These are phyloP conservation scores for Chelonia mydas DNA, from an alignment of 2,797 vertebrate genomes.

Conservation along the genomic window DNA sequence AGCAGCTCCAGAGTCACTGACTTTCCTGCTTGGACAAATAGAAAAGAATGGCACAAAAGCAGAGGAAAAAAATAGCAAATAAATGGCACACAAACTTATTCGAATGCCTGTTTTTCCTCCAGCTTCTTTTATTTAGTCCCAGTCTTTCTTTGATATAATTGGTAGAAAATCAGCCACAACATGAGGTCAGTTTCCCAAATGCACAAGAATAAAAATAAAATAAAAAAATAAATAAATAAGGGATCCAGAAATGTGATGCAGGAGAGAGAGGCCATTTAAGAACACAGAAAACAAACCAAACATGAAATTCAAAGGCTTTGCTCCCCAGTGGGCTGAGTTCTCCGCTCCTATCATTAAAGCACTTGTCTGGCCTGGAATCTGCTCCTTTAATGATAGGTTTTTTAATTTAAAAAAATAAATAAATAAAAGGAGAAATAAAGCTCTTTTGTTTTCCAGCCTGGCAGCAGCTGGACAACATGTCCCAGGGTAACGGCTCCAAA, in stretches of 20 bases:
- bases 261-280: neutral
- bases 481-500: neutral
- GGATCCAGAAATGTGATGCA: neutral
- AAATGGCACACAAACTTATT: constrained; percentile 21
- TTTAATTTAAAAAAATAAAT: neutral
- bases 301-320: neutral
- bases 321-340: neutral
- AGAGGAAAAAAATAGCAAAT: neutral
- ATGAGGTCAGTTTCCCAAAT: constrained; percentile 37
- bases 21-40: neutral
- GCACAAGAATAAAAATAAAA: neutral
- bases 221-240: neutral
- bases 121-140: constrained; percentile 48
- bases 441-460: constrained; percentile 9
- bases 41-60: neutral
- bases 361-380: neutral
- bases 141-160: constrained; percentile 42
- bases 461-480: constrained; percentile 12
- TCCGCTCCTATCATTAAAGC: neutral
- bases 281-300: neutral
- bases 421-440: neutral
- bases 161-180: constrained; percentile 46
- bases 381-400: neutral
- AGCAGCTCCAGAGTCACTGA: neutral
- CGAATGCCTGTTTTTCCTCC: constrained; percentile 35